phyloP scores from a whole-genome alignment of 1,140 invertebrate genomes.

The Phymastichus coffea region DNA sequence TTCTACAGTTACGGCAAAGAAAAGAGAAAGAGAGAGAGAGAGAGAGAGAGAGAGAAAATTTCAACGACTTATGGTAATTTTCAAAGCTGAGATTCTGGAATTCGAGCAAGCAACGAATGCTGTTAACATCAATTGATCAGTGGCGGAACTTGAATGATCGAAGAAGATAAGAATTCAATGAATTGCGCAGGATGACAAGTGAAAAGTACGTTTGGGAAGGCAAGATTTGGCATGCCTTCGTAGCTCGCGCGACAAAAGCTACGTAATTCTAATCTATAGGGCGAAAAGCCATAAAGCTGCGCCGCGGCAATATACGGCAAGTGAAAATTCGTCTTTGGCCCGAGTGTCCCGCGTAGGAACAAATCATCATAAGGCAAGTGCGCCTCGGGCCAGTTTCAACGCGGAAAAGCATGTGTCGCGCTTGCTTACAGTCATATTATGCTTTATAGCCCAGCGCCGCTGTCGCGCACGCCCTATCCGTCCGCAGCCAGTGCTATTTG shows the following conservation, averaged over 20 bases:
- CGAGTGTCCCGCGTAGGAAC: conserved; percentile 38
- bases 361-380: conserved; percentile 52
- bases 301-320: conserved; percentile 9
- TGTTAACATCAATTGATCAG: too few species aligned
- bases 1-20: not conserved
- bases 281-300: conserved; percentile 5
- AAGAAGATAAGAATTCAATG: too few species aligned
- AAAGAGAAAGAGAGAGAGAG: too few species aligned
- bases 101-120: too few species aligned
- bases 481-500: conserved; percentile 48
- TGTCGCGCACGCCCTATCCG: conserved; percentile 42
- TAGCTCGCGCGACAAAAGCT: conserved; percentile 1
- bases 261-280: not conserved
- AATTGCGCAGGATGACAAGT: too few species aligned
- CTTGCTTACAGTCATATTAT: conserved; percentile 56
- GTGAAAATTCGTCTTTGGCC: conserved; percentile 7
- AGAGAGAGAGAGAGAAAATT: too few species aligned
- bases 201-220: too few species aligned
- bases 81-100: too few species aligned
- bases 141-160: too few species aligned
- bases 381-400: conserved; percentile 31
- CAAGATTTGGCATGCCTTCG: not conserved
- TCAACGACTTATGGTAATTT: too few species aligned
- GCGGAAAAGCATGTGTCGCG: conserved; percentile 53
- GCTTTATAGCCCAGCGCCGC: conserved; percentile 52